Evolutionary conservation across 2,797 vertebrate species (phyloP).

Genomic region (Notolepis coatsorum): DNA sequence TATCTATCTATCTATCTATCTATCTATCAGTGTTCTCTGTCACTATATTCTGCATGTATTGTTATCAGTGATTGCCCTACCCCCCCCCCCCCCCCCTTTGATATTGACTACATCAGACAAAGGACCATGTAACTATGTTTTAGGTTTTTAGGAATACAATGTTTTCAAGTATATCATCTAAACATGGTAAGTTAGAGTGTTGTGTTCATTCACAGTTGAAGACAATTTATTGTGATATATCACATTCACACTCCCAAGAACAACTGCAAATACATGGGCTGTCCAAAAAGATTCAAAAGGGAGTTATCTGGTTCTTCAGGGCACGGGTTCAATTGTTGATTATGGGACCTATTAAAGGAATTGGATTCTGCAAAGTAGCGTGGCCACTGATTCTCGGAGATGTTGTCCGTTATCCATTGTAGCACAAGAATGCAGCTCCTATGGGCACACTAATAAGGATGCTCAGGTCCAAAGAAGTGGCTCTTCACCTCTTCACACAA

Average conservation of each 20-base stretch:
- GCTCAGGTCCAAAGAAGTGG: constrained; percentile 58
- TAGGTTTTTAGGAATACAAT: too few relatives aligned
- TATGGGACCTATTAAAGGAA: constrained; percentile 65
- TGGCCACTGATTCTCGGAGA: constrained; percentile 51
- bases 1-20: background rate
- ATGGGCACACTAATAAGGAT: constrained; percentile 60
- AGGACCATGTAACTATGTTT: too few relatives aligned
- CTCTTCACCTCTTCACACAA: constrained; percentile 1
- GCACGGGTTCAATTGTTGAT: constrained; percentile 74
- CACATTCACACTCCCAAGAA: too few relatives aligned
- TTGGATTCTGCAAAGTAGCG: constrained; percentile 43
- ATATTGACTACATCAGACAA: too few relatives aligned
- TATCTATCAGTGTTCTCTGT: constrained; percentile 45
- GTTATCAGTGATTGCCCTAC: constrained; percentile 57
- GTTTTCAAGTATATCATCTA: too few relatives aligned
- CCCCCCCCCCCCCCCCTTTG: constrained; percentile 41
- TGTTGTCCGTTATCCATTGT: constrained; percentile 62
- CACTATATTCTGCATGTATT: too few relatives aligned
- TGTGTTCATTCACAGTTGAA: too few relatives aligned
- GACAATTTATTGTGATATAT: too few relatives aligned
- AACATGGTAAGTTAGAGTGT: too few relatives aligned
- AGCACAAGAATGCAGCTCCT: constrained; percentile 48
- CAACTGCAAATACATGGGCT: too few relatives aligned
- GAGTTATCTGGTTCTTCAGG: too few relatives aligned
- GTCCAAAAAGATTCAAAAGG: too few relatives aligned